Percentiles rank a stretch among this genome's conserved stretches.
Conservation (phyloP, 2,797 vertebrate species). For the Sebastes iracundus region DNA sequence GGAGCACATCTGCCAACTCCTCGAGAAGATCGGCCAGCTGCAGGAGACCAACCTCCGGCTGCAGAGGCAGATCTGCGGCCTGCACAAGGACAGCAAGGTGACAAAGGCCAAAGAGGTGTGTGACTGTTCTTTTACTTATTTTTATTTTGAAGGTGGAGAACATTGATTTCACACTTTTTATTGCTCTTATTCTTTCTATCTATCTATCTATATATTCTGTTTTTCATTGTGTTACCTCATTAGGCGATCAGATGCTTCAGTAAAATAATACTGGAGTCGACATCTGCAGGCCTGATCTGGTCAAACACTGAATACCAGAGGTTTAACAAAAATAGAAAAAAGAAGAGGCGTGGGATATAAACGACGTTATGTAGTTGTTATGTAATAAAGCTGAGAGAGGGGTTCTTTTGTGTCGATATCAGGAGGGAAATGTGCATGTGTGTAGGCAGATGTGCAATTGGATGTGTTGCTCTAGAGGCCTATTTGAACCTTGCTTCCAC, state of each 20-base stretch:
- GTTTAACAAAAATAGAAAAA: neutral
- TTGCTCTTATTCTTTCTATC: no score
- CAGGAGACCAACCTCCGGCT: slow-evolving; percentile 88
- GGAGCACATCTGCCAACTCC: slow-evolving; percentile 90
- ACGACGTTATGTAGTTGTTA: neutral
- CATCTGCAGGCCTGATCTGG: neutral
- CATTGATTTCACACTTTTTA: no score
- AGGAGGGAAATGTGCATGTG: neutral
- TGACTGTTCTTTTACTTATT: neutral
- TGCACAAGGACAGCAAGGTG: slow-evolving; percentile 83
- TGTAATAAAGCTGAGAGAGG: slow-evolving; percentile 11
- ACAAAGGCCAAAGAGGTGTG: slow-evolving; percentile 86
- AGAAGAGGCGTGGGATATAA: neutral
- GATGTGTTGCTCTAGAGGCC: slow-evolving; percentile 15
- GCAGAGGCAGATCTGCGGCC: slow-evolving; percentile 85
- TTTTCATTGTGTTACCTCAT: no score
- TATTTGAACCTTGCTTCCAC: neutral
- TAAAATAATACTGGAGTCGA: no score
- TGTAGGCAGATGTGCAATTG: neutral
- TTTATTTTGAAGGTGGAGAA: no score
- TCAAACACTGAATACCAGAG: neutral
- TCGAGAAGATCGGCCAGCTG: slow-evolving; percentile 90
- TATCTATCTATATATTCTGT: neutral
- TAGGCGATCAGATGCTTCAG: no score
- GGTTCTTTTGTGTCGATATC: neutral